Evolutionary conservation across 2,797 vertebrate species (phyloP), one percentile per base, ranked within the genome.

Genomic region (Hemibagrus guttatus): DNA sequence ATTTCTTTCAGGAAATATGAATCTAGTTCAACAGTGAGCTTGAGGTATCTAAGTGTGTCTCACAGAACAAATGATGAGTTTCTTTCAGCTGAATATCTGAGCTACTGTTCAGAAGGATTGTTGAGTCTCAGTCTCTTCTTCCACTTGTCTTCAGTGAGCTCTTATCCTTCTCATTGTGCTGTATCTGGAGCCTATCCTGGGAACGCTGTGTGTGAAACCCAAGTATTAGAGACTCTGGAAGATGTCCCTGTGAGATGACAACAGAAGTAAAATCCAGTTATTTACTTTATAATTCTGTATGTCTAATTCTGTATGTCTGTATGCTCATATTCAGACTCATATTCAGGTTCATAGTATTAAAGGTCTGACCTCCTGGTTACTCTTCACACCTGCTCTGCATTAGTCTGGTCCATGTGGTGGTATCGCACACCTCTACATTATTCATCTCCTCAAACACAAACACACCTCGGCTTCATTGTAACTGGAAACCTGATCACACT

Each of bases 381-480:
- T 12, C 23, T 75, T 75, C 28, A 52, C 14, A 17, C 26, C 13
- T 1, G 69, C 3, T 46, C 23, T 16, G 26, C 49, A 8, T 76
- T 11, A 9, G 74, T 76, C 72, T 28, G 14, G 72, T 78, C 75
- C n/a, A 56, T 31, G 19, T 19, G 75, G 13, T 59, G 1, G 42
- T 9, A 54, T 75, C 56, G 13, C 54, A 39, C 35, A 13, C 76
- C 54, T 79, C 17, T 79, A 39, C 76, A 79, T 79, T 79, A 79
- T 79, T 79, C 76, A 79, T 78, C 21, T 56, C 49, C 52, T 31
- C 28, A 12, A 79, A 49, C 75, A 7, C 75, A 31, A 4, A 58
- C 75, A 7, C 54, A 78, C 75, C 31, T 6, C 4, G 54, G 13
- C 54, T 79, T 35, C 12, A 23, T 39, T 23, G 28, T 58, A 39